Conservation (phyloP, 1,140 invertebrate genomes). For the Oryctes rhinoceros region DNA sequence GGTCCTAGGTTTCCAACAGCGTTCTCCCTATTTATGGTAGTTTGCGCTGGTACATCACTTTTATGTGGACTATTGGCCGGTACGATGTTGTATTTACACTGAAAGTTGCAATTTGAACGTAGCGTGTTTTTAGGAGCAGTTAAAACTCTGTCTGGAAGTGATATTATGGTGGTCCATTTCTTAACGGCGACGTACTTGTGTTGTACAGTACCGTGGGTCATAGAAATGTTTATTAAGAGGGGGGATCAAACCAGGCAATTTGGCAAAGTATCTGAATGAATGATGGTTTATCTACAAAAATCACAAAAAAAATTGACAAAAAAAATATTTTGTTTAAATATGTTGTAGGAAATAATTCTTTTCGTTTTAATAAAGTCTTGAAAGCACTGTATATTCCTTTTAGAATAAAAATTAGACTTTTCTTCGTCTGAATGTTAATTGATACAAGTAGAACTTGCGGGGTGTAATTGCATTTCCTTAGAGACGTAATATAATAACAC, state of each 20-base stretch:
- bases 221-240: constrained; percentile 20
- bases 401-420: too few relatives aligned
- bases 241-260: neutral
- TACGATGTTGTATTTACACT: neutral
- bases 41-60: constrained; percentile 15
- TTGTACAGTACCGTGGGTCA: neutral
- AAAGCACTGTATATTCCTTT: too few relatives aligned
- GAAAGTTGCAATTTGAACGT: neutral
- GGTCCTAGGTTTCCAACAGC: constrained; percentile 39
- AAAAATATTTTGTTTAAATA: too few relatives aligned
- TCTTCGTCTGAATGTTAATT: too few relatives aligned
- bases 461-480: too few relatives aligned
- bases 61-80: constrained; percentile 21
- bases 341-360: too few relatives aligned
- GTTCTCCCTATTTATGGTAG: constrained; percentile 42
- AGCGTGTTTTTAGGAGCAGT: constrained; percentile 49
- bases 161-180: constrained; percentile 22
- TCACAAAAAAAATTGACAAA: too few relatives aligned
- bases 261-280: neutral
- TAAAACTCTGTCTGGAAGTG: neutral
- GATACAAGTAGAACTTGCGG: too few relatives aligned
- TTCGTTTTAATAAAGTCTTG: too few relatives aligned
- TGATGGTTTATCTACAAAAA: neutral
- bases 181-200: neutral
- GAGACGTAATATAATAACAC: too few relatives aligned